These are phyloP conservation scores for Octodon degus DNA, from an alignment of 2,113 vertebrate genomes.

Conservation along the genomic window DNA sequence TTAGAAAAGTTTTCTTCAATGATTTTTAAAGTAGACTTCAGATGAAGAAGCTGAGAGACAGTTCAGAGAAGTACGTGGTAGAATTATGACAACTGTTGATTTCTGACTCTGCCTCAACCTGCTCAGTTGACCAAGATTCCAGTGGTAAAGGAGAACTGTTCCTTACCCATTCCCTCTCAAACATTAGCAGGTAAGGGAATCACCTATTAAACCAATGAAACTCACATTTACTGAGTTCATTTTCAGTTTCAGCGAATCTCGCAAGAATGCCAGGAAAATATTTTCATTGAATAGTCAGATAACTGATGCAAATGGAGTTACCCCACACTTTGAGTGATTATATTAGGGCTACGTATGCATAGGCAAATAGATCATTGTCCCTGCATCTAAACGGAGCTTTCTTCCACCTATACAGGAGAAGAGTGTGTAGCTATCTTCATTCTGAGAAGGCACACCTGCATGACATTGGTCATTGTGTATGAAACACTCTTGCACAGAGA, in stretches of 20 bases:
- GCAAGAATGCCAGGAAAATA: not conserved
- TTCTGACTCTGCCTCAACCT: not conserved
- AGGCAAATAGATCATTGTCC: not conserved
- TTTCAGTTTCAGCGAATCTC: not conserved
- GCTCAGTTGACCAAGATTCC: not conserved
- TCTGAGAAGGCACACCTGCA: not conserved
- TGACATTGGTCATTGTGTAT: not conserved
- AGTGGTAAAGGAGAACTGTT: not conserved
- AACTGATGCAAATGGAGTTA: not conserved
- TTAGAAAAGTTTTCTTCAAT: not conserved
- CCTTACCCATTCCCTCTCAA: not conserved
- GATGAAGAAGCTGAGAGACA: not conserved
- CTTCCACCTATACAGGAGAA: not conserved
- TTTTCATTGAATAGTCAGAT: not conserved
- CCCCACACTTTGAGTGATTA: not conserved
- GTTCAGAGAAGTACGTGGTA: not conserved
- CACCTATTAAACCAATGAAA: not conserved
- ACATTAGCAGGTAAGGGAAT: not conserved
- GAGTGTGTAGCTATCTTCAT: not conserved
- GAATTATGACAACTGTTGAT: not conserved
- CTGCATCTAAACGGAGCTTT: not conserved
- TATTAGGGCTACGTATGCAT: accelerated
- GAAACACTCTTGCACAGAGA: not conserved
- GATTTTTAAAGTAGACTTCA: not conserved
- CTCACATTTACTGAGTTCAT: not conserved